A percentile compares a stretch with the other conserved stretches of the same genome.
Evolutionary conservation across 2,797 vertebrate species (phyloP).

Genomic region (Erethizon dorsatum): DNA sequence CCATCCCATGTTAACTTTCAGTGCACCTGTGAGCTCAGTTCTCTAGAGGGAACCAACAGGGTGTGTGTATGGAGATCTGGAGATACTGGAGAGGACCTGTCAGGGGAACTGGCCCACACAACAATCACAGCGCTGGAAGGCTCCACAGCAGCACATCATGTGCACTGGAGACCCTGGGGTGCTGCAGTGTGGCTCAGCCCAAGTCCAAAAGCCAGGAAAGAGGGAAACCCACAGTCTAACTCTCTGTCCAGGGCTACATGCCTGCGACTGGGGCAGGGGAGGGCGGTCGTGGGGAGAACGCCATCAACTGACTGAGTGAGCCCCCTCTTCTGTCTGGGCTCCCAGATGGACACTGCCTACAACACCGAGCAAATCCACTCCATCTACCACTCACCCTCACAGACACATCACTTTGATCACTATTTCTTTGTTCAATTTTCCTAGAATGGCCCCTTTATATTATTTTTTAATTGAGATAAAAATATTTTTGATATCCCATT

Average conservation of each 20-base stretch:
- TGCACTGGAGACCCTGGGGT: background rate
- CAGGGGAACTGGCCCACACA: background rate
- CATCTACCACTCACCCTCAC: background rate
- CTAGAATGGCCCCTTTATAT: background rate
- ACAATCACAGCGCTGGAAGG: background rate
- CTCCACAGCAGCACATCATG: background rate
- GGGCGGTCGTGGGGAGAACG: background rate
- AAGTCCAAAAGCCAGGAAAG: background rate
- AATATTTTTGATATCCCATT: background rate
- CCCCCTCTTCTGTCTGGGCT: background rate
- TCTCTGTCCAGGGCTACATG: background rate
- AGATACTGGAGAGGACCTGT: background rate
- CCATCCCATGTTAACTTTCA: background rate
- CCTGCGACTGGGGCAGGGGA: background rate
- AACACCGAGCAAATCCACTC: background rate
- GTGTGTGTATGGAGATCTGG: background rate
- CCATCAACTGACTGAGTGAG: background rate
- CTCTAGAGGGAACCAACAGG: background rate
- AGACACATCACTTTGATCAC: background rate
- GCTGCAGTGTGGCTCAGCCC: background rate
- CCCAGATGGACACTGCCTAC: background rate
- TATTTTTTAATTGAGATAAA: background rate
- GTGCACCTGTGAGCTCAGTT: background rate
- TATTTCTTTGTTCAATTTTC: background rate
- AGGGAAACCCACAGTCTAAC: background rate